phyloP scores from a whole-genome alignment of 2,797 vertebrate species.

The Perodicticus potto region DNA sequence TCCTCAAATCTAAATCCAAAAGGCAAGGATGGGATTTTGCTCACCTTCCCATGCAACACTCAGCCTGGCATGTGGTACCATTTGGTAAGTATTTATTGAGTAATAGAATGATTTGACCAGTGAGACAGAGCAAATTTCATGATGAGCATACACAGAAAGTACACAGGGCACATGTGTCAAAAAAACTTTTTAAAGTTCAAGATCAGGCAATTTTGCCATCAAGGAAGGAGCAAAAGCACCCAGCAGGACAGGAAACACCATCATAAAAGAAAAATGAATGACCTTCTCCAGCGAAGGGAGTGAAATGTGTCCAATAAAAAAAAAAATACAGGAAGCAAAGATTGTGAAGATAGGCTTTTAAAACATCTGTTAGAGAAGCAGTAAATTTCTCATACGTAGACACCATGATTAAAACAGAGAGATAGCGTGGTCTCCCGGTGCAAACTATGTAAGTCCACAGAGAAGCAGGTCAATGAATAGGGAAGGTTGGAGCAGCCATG shows the following conservation, averaged over 20 bases:
- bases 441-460: neutral
- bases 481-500: fast-evolving
- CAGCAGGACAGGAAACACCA: neutral
- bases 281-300: neutral
- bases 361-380: neutral
- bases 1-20: neutral
- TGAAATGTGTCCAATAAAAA: conserved; percentile 35
- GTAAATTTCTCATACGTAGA: neutral
- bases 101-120: conserved; percentile 14
- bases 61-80: neutral
- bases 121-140: conserved; percentile 8
- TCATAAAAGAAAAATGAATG: conserved; percentile 52
- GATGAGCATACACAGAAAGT: neutral
- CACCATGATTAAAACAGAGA: neutral
- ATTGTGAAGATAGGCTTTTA: neutral
- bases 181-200: conserved; percentile 29
- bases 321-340: conserved; percentile 41
- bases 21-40: neutral
- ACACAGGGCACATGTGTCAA: neutral
- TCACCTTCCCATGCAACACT: neutral
- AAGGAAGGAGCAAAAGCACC: neutral
- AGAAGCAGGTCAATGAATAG: neutral
- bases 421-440: neutral
- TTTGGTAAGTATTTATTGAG: neutral
- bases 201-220: conserved; percentile 30